Conservation (phyloP, 2,888 invertebrate species). For the Dasypolia templi region DNA sequence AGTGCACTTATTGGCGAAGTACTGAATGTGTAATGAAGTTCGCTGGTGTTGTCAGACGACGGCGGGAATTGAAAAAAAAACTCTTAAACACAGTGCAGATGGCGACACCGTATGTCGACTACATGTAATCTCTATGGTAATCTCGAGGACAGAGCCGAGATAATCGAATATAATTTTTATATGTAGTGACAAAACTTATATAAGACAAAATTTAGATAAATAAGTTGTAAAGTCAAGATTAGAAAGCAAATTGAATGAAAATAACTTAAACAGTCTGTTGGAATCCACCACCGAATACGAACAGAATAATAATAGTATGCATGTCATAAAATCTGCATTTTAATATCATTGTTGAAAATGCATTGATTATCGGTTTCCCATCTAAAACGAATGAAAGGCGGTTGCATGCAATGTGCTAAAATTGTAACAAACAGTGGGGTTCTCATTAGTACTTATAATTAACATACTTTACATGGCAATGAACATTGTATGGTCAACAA, state of each 20-base stretch:
- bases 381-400: slow-evolving; percentile 55
- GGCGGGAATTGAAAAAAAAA: too few relatives aligned
- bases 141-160: too few relatives aligned
- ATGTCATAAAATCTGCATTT: slow-evolving; percentile 21
- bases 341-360: slow-evolving; percentile 30
- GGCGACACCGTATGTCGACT: too few relatives aligned
- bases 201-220: background rate
- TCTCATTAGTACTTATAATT: slow-evolving; percentile 82
- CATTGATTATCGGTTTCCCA: slow-evolving; percentile 47
- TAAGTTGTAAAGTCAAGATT: background rate
- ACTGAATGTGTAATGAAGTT: too few relatives aligned
- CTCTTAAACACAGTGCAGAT: too few relatives aligned
- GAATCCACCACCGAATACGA: background rate
- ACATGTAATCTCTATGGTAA: too few relatives aligned
- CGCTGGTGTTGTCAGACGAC: too few relatives aligned
- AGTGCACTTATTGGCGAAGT: too few relatives aligned
- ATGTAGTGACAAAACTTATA: background rate
- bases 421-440: slow-evolving; percentile 69
- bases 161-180: background rate
- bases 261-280: background rate
- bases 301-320: slow-evolving; percentile 22
- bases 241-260: slow-evolving; percentile 18
- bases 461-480: slow-evolving; percentile 80
- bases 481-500: slow-evolving; percentile 73
- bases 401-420: slow-evolving; percentile 70